Base-by-base conservation (phyloP, 53 echinoderm and acorn worm genomes). In the Holothuria scabra region DNA sequence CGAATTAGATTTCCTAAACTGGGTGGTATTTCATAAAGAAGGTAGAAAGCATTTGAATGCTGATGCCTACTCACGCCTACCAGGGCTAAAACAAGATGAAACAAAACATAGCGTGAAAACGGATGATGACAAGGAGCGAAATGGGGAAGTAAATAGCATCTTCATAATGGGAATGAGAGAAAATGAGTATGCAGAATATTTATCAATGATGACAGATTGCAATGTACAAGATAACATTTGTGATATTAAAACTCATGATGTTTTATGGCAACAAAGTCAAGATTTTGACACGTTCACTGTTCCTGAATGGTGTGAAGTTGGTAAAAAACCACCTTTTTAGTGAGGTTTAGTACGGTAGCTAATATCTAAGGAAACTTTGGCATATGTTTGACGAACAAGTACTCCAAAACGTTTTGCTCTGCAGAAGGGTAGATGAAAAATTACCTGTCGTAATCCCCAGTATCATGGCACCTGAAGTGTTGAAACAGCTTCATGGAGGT, bases 1-100 rank as follows among this genome's bases (percentile, higher is more conserved):
- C 32, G 89, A 91, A 60, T 60, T 94, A 33, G 89, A 91, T 6
- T 6, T 6, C 6, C 35, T 35, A 3, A 6, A 35, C n/a, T 35
- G 35, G 35, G 3, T 35, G 35, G 6, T 4, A 35, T 35, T 4
- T 4, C 3, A 3, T 35, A 35, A 4, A 35, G 35, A 6, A 35
- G 35, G 21, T 3, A 35, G 6, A 6, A 35, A 35, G 35, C 35
- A 35, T 35, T 35, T 35, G 35, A 35, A 6, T 35, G 35, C 35
- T 4, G 35, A 35, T 35, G 35, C 35, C 35, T 6, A 4, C 35
- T 3, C 35, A 6, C 35, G 35, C 35, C 6, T 35, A n/a, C n/a
- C n/a, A n/a, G n/a, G n/a, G n/a, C n/a, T n/a, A n/a, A n/a, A n/a
- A n/a, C n/a, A n/a, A 19, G 35, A 35, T 35, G 35, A 35, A 4